Base-by-base conservation (phyloP, 2,113 vertebrate species). In the Dolichotis patagonum region DNA sequence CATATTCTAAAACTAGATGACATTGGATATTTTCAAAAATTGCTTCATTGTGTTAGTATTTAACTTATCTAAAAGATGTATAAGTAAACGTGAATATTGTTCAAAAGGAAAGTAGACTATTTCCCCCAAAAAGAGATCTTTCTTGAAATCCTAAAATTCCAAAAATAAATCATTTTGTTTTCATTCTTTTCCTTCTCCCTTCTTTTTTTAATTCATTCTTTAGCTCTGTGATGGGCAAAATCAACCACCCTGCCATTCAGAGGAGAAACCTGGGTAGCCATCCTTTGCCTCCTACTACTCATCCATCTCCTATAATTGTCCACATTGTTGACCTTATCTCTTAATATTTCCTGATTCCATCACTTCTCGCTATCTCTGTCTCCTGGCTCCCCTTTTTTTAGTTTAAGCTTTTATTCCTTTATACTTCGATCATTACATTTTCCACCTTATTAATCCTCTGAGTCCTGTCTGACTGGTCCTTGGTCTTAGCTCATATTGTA, bases 51-150 rank as follows among this genome's bases (percentile, higher is more conserved):
- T n/a, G 41, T 78, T 80, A 90, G 41, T 32, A 62, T 91, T 75
- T 86, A 86, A 88, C 41, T 84, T 58, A 19, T 58, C 49, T 30
- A 60, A 96, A 95, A 52, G 41, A 90, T 95, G 73, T 12, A 46
- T 35, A 78, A 71, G 13, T 26, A 96, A 89, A 26, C 12, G 14
- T 43, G 88, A 87, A 75, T n/a, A 75, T 17, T 80, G n/a, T 22
- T 85, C 71, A 71, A 85, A 10, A 73, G 88, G 56, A 91, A 78
- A 49, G 67, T 1, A 12, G 54, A 43, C 8, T 56, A 77, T 88
- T 88, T 88, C 28, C 73, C 85, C n/a, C 54, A 88, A 35, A 35
- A 32, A 32, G 49, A 30, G 5, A 32, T 46, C 49, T 41, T 80
- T 49, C 77, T 30, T 32, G 9, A 77, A 91, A 96, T 24, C 17